Conservation (phyloP, 2,888 invertebrate species). For the Caenorhabditis sp. region DNA sequence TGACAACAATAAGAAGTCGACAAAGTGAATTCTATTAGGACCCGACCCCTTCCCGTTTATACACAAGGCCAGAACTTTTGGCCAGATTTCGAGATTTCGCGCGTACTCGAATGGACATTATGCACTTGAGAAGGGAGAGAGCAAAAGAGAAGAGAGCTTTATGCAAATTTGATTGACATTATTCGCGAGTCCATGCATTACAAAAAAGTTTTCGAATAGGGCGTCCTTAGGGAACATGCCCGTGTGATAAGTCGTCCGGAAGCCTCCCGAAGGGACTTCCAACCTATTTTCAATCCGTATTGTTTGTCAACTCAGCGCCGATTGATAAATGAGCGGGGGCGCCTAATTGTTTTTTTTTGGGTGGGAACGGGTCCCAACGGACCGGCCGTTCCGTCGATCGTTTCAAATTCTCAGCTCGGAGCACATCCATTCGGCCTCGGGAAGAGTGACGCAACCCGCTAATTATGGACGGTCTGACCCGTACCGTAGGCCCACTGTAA, state of each 20-base stretch:
- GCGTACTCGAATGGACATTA: slow-evolving; percentile 33
- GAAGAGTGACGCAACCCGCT: slow-evolving; percentile 38
- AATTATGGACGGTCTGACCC: slow-evolving; percentile 48
- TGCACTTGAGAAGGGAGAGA: slow-evolving; percentile 23
- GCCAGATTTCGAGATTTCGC: slow-evolving; percentile 15
- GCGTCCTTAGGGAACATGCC: neutral
- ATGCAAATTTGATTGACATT: slow-evolving; percentile 53
- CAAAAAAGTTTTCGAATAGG: slow-evolving; percentile 31
- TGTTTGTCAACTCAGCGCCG: slow-evolving; percentile 16
- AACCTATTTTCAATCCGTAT: slow-evolving; percentile 6
- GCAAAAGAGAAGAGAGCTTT: slow-evolving; percentile 4
- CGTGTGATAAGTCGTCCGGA: neutral
- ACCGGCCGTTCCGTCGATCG: slow-evolving; percentile 5
- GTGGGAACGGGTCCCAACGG: slow-evolving; percentile 15
- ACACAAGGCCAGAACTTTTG: neutral
- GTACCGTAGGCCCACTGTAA: slow-evolving; percentile 25
- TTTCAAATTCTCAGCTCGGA: slow-evolving; percentile 12
- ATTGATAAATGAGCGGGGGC: slow-evolving; percentile 17
- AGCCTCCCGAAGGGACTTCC: neutral
- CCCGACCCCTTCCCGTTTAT: neutral
- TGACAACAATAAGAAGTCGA: neutral
- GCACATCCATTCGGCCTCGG: slow-evolving; percentile 6
- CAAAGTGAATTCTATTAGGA: slow-evolving; percentile 38
- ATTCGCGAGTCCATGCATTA: slow-evolving; percentile 44
- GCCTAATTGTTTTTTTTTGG: slow-evolving; percentile 20